Evolutionary conservation across 53 echinoderm and acorn worm genomes (phyloP).

Genomic region (Glandiceps talaboti): DNA sequence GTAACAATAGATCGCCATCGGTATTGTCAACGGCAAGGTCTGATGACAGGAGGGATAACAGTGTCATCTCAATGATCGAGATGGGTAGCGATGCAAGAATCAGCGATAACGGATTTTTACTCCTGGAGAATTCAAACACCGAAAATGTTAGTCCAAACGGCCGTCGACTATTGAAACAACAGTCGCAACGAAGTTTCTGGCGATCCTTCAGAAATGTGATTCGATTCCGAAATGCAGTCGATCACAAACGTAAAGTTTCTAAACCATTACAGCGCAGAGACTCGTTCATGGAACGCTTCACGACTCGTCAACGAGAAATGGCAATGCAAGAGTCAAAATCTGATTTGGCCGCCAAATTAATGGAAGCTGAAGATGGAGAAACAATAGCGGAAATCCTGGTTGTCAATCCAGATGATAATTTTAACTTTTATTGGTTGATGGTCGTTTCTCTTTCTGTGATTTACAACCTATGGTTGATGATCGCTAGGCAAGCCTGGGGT

Average conservation of each 20-base stretch:
- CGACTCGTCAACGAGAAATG: slow-evolving; percentile 41
- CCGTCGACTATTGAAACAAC: background rate
- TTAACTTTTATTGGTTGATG: slow-evolving; percentile 68
- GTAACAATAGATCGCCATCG: no score
- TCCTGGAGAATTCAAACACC: background rate
- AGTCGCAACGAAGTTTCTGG: slow-evolving; percentile 16
- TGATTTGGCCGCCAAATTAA: slow-evolving; percentile 1
- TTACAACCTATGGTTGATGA: slow-evolving; percentile 82
- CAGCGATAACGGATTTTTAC: background rate
- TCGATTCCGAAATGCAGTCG: slow-evolving; percentile 24
- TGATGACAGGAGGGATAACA: background rate
- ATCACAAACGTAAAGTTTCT: slow-evolving; percentile 15
- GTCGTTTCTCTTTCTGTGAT: slow-evolving; percentile 45
- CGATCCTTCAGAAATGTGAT: slow-evolving; percentile 48
- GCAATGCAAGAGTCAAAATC: slow-evolving; percentile 2
- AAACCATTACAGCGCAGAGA: slow-evolving; percentile 45
- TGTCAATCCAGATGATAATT: slow-evolving; percentile 54
- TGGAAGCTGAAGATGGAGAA: slow-evolving; percentile 18
- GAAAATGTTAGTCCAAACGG: background rate
- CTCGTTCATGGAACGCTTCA: slow-evolving; percentile 77
- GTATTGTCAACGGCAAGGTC: no score
- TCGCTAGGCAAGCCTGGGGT: slow-evolving; percentile 84
- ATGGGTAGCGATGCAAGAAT: background rate
- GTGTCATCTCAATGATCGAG: background rate
- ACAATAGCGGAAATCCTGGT: slow-evolving; percentile 9